These are phyloP conservation scores for Plemyria rubiginata DNA, from an alignment of 2,888 invertebrate genomes.

Conservation along the genomic window DNA sequence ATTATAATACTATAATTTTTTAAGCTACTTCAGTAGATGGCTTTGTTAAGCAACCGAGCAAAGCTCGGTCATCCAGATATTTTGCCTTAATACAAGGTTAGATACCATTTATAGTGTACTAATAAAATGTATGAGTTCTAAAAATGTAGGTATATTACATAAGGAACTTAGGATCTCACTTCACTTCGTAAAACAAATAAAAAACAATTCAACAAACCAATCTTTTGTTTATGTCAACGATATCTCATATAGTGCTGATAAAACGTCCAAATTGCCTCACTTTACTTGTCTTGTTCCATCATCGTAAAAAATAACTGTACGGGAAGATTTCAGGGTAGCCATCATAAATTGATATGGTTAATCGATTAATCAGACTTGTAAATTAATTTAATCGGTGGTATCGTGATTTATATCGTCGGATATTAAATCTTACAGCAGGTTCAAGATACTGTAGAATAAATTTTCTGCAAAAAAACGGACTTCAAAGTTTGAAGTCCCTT, in stretches of 20 bases:
- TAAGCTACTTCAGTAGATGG: too few relatives aligned
- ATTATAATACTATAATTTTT: too few relatives aligned
- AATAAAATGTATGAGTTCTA: too few relatives aligned
- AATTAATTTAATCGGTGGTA: constrained; percentile 13
- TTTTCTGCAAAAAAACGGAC: too few relatives aligned
- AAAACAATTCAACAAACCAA: not conserved
- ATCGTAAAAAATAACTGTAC: constrained; percentile 17
- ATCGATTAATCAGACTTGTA: constrained; percentile 8
- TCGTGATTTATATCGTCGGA: constrained; percentile 22
- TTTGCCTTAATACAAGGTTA: too few relatives aligned
- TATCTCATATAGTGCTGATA: not conserved
- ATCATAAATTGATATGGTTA: constrained; percentile 6
- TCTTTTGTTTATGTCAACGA: not conserved
- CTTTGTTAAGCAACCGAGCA: too few relatives aligned
- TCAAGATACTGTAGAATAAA: not conserved
- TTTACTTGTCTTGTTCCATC: constrained; percentile 7
- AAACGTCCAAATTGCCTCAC: not conserved
- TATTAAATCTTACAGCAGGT: not conserved
- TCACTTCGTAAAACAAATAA: too few relatives aligned
- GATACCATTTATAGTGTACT: too few relatives aligned
- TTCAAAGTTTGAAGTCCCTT: too few relatives aligned
- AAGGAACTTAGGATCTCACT: too few relatives aligned
- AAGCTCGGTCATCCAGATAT: too few relatives aligned
- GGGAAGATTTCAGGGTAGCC: constrained; percentile 1
- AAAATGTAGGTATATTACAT: too few relatives aligned